Evolutionary conservation across 1,140 invertebrate genomes (phyloP).

Genomic region (Bombus cullumanus): DNA sequence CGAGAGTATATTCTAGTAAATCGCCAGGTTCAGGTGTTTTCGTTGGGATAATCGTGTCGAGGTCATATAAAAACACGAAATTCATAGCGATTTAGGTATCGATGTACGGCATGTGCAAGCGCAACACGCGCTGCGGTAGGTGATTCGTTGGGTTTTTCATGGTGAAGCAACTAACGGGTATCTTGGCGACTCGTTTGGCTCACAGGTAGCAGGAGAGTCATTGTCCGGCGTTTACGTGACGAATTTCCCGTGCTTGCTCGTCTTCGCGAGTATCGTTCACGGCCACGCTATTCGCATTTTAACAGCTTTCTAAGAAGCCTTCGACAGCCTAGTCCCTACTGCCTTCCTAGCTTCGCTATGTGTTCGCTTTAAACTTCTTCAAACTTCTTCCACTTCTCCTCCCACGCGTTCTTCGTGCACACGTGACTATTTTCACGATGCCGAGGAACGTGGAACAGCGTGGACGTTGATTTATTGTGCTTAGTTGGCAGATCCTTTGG

Average conservation of each 20-base stretch:
- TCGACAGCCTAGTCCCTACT: not conserved
- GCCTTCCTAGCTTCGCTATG: not conserved
- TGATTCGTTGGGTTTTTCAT: constrained; percentile 18
- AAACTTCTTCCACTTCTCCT: not conserved
- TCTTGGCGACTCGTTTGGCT: constrained; percentile 53
- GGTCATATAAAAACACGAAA: not conserved
- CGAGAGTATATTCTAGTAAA: too few species aligned
- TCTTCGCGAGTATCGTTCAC: constrained; percentile 66
- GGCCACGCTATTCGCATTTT: constrained; percentile 77
- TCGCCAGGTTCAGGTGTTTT: too few species aligned
- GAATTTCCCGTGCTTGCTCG: constrained; percentile 70
- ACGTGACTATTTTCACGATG: constrained; percentile 2
- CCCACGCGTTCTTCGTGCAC: not conserved
- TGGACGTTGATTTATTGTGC: not conserved
- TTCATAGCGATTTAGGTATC: not conserved
- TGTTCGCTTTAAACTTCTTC: not conserved
- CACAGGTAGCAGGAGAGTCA: constrained; percentile 60
- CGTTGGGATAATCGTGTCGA: not conserved
- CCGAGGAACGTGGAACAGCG: not conserved
- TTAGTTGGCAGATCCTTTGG: not conserved
- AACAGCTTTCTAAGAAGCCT: constrained; percentile 73
- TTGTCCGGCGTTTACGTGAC: constrained; percentile 76
- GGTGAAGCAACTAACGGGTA: constrained; percentile 43
- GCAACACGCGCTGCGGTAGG: constrained; percentile 8
- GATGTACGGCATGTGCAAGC: not conserved